Conservation (phyloP, 2,888 invertebrate genomes). For the Tetranychus piercei region DNA sequence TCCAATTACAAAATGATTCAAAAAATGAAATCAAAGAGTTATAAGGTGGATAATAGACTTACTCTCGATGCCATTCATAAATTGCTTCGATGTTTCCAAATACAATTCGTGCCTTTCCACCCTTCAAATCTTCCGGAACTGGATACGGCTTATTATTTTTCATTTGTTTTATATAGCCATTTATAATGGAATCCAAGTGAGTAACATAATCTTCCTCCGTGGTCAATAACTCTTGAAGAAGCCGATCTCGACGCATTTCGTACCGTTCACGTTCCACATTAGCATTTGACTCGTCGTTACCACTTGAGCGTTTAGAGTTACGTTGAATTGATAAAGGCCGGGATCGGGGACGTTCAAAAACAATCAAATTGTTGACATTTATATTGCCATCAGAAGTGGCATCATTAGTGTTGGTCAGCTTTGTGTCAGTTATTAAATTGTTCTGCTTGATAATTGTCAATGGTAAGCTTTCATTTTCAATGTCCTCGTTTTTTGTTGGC, state of each 20-base stretch:
- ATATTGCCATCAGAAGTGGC: no score
- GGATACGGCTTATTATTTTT: conserved; percentile 30
- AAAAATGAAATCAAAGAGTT: no score
- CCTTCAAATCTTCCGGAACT: conserved; percentile 56
- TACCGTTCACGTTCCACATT: background rate
- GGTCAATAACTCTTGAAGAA: conserved; percentile 70
- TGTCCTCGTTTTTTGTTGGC: background rate
- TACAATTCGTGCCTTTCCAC: conserved; percentile 85
- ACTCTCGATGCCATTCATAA: conserved; percentile 96
- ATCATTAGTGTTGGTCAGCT: background rate
- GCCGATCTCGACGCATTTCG: background rate
- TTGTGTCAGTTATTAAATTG: background rate
- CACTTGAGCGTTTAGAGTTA: background rate
- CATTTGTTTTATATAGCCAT: conserved; percentile 41
- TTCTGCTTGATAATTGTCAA: background rate
- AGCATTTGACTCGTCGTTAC: background rate
- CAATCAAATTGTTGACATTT: no score
- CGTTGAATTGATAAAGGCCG: background rate
- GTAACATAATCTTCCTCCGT: conserved; percentile 81
- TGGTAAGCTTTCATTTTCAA: background rate
- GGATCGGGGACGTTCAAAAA: background rate
- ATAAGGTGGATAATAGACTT: conserved; percentile 36
- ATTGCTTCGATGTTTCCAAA: conserved; percentile 95
- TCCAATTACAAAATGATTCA: no score
- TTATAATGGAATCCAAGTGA: conserved; percentile 67